Conservation (phyloP, 2,888 invertebrate genomes). For the Tupiocoris notatus region DNA sequence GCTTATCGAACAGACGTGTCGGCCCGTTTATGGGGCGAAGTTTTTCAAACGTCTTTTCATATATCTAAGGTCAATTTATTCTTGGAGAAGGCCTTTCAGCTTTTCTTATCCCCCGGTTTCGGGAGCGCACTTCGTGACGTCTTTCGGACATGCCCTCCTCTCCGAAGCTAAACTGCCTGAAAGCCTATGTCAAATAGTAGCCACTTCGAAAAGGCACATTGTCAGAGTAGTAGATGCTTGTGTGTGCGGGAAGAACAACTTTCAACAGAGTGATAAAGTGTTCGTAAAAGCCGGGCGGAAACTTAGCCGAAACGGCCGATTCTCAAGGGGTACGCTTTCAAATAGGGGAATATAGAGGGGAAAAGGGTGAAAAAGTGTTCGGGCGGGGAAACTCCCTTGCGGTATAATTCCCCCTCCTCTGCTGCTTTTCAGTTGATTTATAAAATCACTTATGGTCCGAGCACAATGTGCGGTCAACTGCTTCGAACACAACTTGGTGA, state of each 20-base stretch:
- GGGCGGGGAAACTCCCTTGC: background rate
- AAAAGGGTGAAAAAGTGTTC: background rate
- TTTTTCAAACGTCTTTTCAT: background rate
- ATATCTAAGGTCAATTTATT: background rate
- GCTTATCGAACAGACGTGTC: background rate
- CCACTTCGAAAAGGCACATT: background rate
- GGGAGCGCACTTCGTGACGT: too few species aligned
- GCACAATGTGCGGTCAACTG: slow-evolving; percentile 34
- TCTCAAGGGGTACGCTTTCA: background rate
- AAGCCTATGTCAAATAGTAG: background rate
- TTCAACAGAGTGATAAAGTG: background rate
- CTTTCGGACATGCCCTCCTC: too few species aligned
- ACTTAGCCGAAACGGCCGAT: background rate
- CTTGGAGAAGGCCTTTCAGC: background rate
- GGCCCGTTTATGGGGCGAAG: background rate
- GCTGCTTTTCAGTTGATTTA: slow-evolving; percentile 12
- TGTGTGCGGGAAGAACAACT: background rate
- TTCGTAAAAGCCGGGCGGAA: background rate
- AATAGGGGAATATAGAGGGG: too few species aligned
- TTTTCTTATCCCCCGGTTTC: background rate
- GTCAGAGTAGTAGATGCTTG: background rate
- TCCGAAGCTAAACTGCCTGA: background rate
- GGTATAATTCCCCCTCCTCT: background rate
- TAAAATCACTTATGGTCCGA: slow-evolving; percentile 34
- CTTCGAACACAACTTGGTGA: slow-evolving; percentile 18